phyloP scores from a whole-genome alignment of 1,140 invertebrate species.

The Lamellibrachia luymesi region DNA sequence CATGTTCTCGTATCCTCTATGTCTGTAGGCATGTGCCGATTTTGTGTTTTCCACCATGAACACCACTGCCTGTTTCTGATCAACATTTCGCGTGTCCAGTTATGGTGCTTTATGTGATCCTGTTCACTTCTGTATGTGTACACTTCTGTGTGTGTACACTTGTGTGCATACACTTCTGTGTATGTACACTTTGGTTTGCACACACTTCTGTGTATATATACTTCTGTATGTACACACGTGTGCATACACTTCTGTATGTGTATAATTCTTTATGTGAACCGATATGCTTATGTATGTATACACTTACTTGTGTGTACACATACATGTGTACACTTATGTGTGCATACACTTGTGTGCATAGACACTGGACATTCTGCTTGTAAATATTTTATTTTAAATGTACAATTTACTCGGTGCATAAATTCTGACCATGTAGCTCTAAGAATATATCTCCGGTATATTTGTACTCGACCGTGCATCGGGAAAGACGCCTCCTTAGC shows the following conservation, averaged over 20 bases:
- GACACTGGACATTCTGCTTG: too few species aligned
- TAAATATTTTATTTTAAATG: too few species aligned
- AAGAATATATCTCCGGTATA: too few species aligned
- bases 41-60: background rate
- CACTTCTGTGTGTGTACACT: background rate
- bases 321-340: background rate
- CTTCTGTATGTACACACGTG: background rate
- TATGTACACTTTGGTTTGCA: background rate
- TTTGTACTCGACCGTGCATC: background rate
- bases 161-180: background rate
- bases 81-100: background rate
- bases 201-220: background rate
- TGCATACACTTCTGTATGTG: background rate
- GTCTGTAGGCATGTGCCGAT: constrained; percentile 30
- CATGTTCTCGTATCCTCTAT: constrained; percentile 62
- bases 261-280: background rate
- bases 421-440: too few species aligned
- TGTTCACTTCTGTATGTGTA: background rate
- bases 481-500: constrained; percentile 17
- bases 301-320: background rate
- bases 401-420: too few species aligned
- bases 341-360: background rate
- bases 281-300: background rate
- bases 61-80: background rate
- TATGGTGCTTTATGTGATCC: background rate